Conservation (phyloP, 2,113 vertebrate species). For the Perca schrenkii region DNA sequence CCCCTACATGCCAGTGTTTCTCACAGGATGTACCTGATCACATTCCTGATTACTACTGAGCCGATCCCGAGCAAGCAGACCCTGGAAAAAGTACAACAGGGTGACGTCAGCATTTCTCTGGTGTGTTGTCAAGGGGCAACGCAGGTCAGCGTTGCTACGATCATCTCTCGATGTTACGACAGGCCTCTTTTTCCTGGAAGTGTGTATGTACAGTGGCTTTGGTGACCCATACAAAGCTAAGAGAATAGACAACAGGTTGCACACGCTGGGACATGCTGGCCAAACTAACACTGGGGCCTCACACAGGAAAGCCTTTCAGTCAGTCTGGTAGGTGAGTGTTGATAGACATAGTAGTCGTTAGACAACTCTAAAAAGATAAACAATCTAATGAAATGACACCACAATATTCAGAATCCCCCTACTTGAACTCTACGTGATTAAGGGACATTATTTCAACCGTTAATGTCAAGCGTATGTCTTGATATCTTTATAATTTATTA, state of each 20-base stretch:
- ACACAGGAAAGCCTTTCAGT: constrained; percentile 44
- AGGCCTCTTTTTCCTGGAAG: constrained; percentile 73
- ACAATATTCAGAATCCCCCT: no score
- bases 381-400: no score
- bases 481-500: no score
- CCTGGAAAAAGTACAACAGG: constrained; percentile 62
- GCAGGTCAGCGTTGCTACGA: constrained; percentile 51
- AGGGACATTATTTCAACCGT: no score
- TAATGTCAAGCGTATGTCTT: no score
- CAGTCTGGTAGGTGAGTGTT: neutral
- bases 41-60: constrained; percentile 67
- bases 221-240: constrained; percentile 59
- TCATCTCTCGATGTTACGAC: constrained; percentile 37
- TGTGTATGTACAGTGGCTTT: constrained; percentile 70
- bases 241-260: constrained; percentile 56
- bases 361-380: no score
- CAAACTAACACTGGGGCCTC: constrained; percentile 63
- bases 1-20: constrained; percentile 13
- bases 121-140: constrained; percentile 50
- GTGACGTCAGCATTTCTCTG: constrained; percentile 73
- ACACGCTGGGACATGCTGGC: constrained; percentile 60
- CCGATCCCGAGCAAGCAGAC: constrained; percentile 48
- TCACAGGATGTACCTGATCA: constrained; percentile 65
- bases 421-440: no score
- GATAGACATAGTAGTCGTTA: neutral